Conservation (phyloP, 2,797 vertebrate genomes). For the Mareca strepera region DNA sequence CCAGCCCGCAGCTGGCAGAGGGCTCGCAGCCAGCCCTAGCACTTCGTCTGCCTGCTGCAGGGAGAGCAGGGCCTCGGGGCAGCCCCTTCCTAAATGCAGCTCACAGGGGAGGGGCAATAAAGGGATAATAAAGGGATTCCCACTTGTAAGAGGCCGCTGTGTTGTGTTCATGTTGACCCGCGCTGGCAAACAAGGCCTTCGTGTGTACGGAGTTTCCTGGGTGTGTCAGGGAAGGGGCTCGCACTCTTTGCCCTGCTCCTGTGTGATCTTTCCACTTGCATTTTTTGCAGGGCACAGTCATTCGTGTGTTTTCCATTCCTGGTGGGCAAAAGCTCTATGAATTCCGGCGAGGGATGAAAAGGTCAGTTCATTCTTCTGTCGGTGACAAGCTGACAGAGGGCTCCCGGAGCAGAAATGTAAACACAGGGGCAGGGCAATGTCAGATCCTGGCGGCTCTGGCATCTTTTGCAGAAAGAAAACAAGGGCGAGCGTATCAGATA, state of each 20-base stretch:
- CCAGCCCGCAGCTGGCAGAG: not conserved
- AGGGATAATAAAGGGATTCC: not conserved
- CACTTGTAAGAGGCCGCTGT: not conserved
- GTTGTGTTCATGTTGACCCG: not conserved
- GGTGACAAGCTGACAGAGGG: not conserved
- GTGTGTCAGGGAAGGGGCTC: not conserved
- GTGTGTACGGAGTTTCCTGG: not conserved
- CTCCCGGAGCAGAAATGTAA: not conserved
- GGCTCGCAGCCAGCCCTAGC: not conserved
- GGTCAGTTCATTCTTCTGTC: slow-evolving; percentile 77
- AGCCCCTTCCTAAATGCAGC: not conserved
- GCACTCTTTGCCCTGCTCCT: not conserved
- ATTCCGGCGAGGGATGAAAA: slow-evolving; percentile 95
- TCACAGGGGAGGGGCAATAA: not conserved
- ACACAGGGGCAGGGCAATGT: slow-evolving; percentile 4
- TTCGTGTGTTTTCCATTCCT: slow-evolving; percentile 91
- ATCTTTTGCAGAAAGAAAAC: slow-evolving; percentile 55
- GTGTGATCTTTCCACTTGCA: not conserved
- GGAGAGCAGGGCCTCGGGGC: not conserved
- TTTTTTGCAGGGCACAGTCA: slow-evolving; percentile 89
- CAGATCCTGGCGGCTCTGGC: slow-evolving; percentile 60
- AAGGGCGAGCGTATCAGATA: not conserved
- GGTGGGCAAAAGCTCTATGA: slow-evolving; percentile 92
- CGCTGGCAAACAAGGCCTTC: slow-evolving; percentile 28
- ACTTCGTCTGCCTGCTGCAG: not conserved